Percentiles rank a stretch among this genome's conserved stretches.
Conservation (phyloP, 2,888 invertebrate species). For the Diploptera punctata region DNA sequence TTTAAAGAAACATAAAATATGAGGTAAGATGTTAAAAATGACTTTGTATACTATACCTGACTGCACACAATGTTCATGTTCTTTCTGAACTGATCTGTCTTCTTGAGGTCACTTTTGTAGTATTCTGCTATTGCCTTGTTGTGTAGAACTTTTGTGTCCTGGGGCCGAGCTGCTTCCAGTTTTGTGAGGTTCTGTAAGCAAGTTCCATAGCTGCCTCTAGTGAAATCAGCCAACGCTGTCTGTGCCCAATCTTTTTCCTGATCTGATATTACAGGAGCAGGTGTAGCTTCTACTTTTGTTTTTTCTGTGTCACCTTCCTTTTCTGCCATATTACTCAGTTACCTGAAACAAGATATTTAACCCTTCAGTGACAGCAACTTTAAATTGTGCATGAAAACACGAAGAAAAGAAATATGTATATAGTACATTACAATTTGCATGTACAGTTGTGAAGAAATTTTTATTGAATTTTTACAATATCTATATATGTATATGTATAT, state of each 20-base stretch:
- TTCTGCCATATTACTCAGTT: slow-evolving; percentile 36
- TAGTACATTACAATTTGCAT: too few species aligned
- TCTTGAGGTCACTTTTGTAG: slow-evolving; percentile 74
- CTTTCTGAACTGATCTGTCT: slow-evolving; percentile 75
- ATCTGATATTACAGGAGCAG: slow-evolving; percentile 53
- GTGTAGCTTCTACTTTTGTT: slow-evolving; percentile 28
- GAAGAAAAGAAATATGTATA: too few species aligned
- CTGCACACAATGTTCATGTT: slow-evolving; percentile 67
- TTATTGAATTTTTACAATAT: too few species aligned
- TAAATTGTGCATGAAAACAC: too few species aligned
- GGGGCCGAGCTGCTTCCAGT: slow-evolving; percentile 65
- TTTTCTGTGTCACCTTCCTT: slow-evolving; percentile 40
- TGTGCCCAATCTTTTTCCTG: slow-evolving; percentile 65
- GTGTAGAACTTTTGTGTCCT: slow-evolving; percentile 77
- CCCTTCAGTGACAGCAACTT: too few species aligned
- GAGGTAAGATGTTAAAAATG: too few species aligned
- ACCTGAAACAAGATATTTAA: too few species aligned
- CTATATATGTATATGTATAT: too few species aligned
- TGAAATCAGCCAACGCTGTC: slow-evolving; percentile 66
- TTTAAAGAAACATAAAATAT: too few species aligned
- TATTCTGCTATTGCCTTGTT: slow-evolving; percentile 87
- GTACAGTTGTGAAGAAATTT: too few species aligned
- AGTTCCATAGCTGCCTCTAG: slow-evolving; percentile 54
- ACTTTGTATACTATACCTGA: slow-evolving; percentile 50
- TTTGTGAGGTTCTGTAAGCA: slow-evolving; percentile 63